Conservation (phyloP, 1,140 invertebrate genomes). For the Sarcophaga bullata region DNA sequence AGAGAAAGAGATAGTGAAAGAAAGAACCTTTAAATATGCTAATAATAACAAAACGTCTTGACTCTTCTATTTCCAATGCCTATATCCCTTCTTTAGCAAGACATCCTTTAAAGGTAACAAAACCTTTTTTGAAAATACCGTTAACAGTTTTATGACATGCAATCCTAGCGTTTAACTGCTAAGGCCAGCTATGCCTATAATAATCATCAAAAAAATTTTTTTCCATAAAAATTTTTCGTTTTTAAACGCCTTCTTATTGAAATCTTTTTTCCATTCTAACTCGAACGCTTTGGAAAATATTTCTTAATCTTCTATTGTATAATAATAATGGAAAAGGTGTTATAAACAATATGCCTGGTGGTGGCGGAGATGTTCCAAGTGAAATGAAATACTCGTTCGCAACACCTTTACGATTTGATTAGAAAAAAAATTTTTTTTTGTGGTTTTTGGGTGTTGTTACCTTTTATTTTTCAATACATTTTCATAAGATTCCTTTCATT, state of each 20-base stretch:
- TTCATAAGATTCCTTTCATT: neutral
- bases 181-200: too few species aligned
- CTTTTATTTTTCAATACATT: too few species aligned
- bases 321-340: neutral
- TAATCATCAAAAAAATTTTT: neutral
- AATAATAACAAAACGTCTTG: conserved; percentile 1
- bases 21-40: conserved; percentile 9
- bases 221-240: too few species aligned
- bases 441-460: too few species aligned
- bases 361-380: neutral
- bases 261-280: neutral
- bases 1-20: too few species aligned
- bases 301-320: neutral
- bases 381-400: too few species aligned
- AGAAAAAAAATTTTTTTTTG: too few species aligned
- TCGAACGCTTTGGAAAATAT: neutral
- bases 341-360: neutral
- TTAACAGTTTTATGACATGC: conserved; percentile 33
- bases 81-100: neutral
- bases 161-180: neutral
- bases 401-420: too few species aligned
- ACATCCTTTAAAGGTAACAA: neutral
- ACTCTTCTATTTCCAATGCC: neutral
- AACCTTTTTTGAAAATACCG: neutral
- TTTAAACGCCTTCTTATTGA: conserved; percentile 34